Evolutionary conservation across 1,140 invertebrate genomes (phyloP), one percentile per base, ranked within the genome.

Genomic region (Zaprionus davidi): DNA sequence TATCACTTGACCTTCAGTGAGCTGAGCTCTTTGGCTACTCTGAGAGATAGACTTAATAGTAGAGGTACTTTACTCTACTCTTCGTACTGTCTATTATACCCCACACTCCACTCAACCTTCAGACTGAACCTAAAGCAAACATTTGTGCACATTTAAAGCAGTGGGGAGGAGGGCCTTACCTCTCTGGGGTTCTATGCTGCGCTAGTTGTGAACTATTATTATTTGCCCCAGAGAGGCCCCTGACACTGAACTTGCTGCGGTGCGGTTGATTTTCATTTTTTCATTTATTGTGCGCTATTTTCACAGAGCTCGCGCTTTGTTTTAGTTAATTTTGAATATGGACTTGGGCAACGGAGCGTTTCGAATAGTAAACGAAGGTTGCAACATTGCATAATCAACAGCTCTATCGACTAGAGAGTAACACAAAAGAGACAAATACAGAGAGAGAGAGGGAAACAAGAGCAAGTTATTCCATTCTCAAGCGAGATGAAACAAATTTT

Each of bases 231-330:
- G 28, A 46, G 56, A 51, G 20, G 20, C 56, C 82, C 76, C 82
- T 86, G 82, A 82, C 82, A 74, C 62, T 86, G 79, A 86, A 86
- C 79, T 86, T 86, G 79, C 71, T 24, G 11, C 13, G 13, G 69
- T 22, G 59, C 31, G 41, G 49, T 44, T 71, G 70, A 72, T 71
- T 72, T 79, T 83, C 49, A 69, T 76, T 72, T 79, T 51, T 69
- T 28, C 56, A 55, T 41, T 41, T 44, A 24, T 36, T 59, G 20
- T 60, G 28, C 24, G 51, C 46, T 51, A 36, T 70, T 60, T 70
- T 60, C 15, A 9, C 44, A 58, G 53, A 31, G 53, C 26, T 51
- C 49, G 12, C 2, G 46, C 34, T 72, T 65, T 72, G 20, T 63
- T 59, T 69, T 59, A 15, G 15, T 38, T 17, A n/a, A 46, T 53